Evolutionary conservation across 2,797 vertebrate species (phyloP), one percentile per base, ranked within the genome.

Genomic region (Antennarius maculatus): DNA sequence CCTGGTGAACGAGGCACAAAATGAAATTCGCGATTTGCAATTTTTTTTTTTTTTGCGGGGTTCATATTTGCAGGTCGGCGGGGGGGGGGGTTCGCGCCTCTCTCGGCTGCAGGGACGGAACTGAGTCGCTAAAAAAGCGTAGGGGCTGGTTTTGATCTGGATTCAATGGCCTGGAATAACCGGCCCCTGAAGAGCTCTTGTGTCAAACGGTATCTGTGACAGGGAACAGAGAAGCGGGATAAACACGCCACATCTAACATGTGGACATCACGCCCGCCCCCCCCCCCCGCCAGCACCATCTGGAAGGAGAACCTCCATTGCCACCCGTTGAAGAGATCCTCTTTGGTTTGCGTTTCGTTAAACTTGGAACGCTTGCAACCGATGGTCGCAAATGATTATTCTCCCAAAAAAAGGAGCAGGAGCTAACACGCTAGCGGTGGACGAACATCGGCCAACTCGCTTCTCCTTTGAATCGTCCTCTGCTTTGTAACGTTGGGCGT

Each of bases 131-230:
- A 51, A 75, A 72, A 23, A 23, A 23, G 2, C 23, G 23, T 76
- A 76, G 66, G 71, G 72, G 79, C 85, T 82, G 82, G 82, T 88
- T 90, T 90, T 90, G 89, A 90, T 91, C 78, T 41, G 87, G 86
- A 91, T 82, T 89, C 86, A 90, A 85, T 89, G 88, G 88, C 67
- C 81, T 86, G 91, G 91, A 91, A 91, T 89, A 91, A 91, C 88
- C 67, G 81, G 89, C 84, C 86, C 87, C 90, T 59, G 82, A 90
- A 88, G 88, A 86, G 89, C 89, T 86, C 88, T 90, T 84, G 89
- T 90, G 88, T 91, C 88, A 89, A 88, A 91, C 79, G 72, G 83
- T 89, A 86, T 91, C 82, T 90, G 86, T 89, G 90, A 89, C 88
- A 81, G 85, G 65, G 85, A 90, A 82, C 85, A 88, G 86, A 84